Evolutionary conservation across 2,888 invertebrate genomes (phyloP), one percentile per base, ranked within the genome.

Genomic region (Cecidostiba fungosa): DNA sequence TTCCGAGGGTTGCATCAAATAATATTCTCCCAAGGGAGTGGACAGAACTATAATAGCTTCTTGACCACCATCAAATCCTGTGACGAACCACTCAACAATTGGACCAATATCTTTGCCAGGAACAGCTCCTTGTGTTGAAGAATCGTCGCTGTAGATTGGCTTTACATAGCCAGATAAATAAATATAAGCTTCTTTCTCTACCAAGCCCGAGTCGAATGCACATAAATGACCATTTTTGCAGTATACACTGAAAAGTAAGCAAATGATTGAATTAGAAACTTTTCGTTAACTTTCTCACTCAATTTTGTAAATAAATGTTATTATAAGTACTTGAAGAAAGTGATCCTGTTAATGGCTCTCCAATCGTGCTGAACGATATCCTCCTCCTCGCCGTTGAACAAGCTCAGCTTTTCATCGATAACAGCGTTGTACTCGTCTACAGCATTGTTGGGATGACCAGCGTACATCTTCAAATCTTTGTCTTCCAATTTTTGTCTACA

Each of bases 111-210:
- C 96, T 92, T 96, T 96, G 0, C 96, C 95, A 3, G 97, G 95
- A 59, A 97, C 95, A 74, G 97, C 97, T 91, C 96, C 96, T 91
- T 96, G 96, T 86, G 95, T 94, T 72, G 95, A 95, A 29, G 96
- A 92, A 88, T 96, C 95, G 87, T 97, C 97, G 86, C 96, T 96
- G 92, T 96, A 97, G 89, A 97, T 96, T 0, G 97, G 96, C 92
- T 98, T 97, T 32, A 97, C 94, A 90, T 96, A 97, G 0, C 97
- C 98, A 82, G 97, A 97, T 94, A 97, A 95, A 92, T 95, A 97
- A 74, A 98, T 94, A 29, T 95, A 93, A 0, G 96, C 95, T 93
- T 97, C 97, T 90, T 95, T 95, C 93, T 98, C 97, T 87, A 98
- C 95, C 0, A 97, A 94, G 0, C 97, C 97, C 47, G 95, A 94